phyloP scores from a whole-genome alignment of 2,888 invertebrate genomes.

The Ramazzottius varieornatus region DNA sequence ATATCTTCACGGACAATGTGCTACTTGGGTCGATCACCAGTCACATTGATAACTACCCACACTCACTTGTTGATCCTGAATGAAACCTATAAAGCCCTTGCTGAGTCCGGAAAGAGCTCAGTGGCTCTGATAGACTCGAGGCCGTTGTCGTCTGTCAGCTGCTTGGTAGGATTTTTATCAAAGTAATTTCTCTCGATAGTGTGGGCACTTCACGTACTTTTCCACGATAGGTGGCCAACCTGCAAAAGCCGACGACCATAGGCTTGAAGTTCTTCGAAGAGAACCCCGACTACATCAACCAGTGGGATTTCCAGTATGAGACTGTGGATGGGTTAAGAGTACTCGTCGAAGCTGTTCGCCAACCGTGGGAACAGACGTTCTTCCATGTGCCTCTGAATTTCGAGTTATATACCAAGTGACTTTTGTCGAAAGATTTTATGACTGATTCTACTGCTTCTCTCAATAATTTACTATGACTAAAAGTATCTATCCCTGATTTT shows the following conservation, averaged over 20 bases:
- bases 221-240: slow-evolving; percentile 12
- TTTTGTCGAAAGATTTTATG: too few relatives aligned
- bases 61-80: background rate
- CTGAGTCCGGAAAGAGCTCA: background rate
- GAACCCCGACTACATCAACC: slow-evolving; percentile 12
- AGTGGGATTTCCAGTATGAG: slow-evolving; percentile 16
- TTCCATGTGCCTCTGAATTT: background rate
- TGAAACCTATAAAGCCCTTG: background rate
- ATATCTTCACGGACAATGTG: background rate
- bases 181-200: background rate
- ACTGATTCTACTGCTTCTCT: too few relatives aligned
- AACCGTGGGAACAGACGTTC: slow-evolving; percentile 15
- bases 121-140: background rate
- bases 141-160: background rate
- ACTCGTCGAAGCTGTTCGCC: slow-evolving; percentile 14
- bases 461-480: too few relatives aligned
- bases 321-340: slow-evolving; percentile 13
- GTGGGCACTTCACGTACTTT: too few relatives aligned
- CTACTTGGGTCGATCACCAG: background rate
- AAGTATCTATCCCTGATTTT: too few relatives aligned
- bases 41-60: background rate
- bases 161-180: background rate
- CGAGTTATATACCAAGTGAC: background rate
- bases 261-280: slow-evolving; percentile 16
- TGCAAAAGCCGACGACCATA: slow-evolving; percentile 11